Base-by-base conservation (phyloP, 2,888 invertebrate species). In the Stenolophus ochropezus region DNA sequence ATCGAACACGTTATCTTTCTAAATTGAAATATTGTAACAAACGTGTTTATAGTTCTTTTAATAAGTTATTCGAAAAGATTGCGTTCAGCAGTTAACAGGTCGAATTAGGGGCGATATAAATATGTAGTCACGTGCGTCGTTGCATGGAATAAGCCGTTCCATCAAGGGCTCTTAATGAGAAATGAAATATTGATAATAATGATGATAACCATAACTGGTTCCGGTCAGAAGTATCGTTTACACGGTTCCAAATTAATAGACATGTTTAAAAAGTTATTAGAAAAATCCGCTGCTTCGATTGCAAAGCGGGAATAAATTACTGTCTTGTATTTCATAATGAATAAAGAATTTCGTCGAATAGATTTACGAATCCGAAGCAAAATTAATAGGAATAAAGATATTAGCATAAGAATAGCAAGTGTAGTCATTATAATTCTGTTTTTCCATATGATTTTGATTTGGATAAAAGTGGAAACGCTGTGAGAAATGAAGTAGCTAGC, bases 381-480 rank as follows among this genome's bases (percentile, higher is more conserved):
- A 33, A 47, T 71, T 3, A 74, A 42, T 71, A 49, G n/a, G 71
- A 56, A n/a, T 58, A 18, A 58, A 16, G 21, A 27, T 33, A 42
- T 58, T 23, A 75, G 23, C 33, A 53, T 53, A 75, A 75, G 51
- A 75, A 75, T 75, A 61, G 71, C 42, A 83, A 73, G 56, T 80
- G 79, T 53, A 82, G 61, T 86, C 85, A 85, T 86, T 87, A 86
- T 88, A 88, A 88, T 88, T 87, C 87, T 87, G 86, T 89, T 88
- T 88, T 89, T 89, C 88, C 88, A 88, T 88, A 33, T 33, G 5
- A 1, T 87, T 76, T 87, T 87, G 88, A 88, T 88, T 87, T 87
- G 85, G 87, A 87, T 87, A 88, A 88, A 33, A 27, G 16, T 27
- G 25, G 25, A 25, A 8, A 33, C 11, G 27, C 27, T 21, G 47